These are phyloP conservation scores for Sebastes itinus DNA, from an alignment of 2,797 vertebrate species.

Conservation along the genomic window DNA sequence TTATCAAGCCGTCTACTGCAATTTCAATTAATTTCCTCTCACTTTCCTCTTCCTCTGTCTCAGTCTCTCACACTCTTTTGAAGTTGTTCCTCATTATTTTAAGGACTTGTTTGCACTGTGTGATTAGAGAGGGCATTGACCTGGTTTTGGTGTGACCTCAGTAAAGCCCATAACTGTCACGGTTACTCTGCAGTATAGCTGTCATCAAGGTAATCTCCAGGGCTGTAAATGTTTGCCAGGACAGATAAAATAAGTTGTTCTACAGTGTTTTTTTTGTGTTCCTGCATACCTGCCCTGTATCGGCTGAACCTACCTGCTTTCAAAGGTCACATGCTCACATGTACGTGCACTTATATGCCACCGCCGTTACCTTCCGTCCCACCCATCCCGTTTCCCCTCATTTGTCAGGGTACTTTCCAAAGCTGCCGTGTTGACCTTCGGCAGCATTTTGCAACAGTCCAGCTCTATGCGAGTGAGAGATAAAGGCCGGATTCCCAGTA, in stretches of 20 bases:
- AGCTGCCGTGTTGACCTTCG: conserved; percentile 43
- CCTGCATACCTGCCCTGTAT: conserved; percentile 3
- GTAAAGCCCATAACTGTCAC: neutral
- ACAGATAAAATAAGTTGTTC: conserved; percentile 33
- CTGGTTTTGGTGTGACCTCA: neutral
- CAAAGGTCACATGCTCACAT: conserved; percentile 2
- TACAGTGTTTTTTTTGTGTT: neutral
- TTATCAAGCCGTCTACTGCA: conserved; percentile 14
- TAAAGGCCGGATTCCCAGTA: conserved; percentile 66
- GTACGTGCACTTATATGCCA: neutral
- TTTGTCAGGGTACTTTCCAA: conserved; percentile 18
- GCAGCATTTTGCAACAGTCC: conserved; percentile 65
- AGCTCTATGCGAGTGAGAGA: conserved; percentile 51
- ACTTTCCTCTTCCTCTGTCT: conserved; percentile 9
- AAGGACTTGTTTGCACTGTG: conserved; percentile 23
- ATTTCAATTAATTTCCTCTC: neutral
- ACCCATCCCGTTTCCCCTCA: neutral
- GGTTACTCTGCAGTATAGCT: neutral
- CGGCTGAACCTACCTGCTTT: neutral
- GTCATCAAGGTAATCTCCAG: conserved; percentile 13
- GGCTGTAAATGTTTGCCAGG: conserved; percentile 41
- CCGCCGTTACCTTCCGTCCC: neutral
- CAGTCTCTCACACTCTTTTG: conserved; percentile 14
- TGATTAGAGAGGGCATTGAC: conserved; percentile 21
- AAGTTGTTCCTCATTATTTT: conserved; percentile 17